A percentile compares a stretch with the other conserved stretches of the same genome.
phyloP scores from a whole-genome alignment of 2,113 vertebrate species.

The Gallinago media region DNA sequence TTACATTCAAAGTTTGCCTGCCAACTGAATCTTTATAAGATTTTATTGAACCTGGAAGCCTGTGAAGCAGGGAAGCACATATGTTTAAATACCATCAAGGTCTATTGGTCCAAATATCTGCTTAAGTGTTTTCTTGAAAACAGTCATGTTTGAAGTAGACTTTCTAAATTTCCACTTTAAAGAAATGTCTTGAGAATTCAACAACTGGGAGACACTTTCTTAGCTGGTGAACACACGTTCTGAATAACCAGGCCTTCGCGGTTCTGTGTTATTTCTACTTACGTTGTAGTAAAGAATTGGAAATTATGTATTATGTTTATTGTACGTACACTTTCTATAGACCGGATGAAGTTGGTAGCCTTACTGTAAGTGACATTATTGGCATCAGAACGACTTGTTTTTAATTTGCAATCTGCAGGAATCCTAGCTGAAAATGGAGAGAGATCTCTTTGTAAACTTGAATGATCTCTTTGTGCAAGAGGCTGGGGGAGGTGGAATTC shows the following conservation, averaged over 20 bases:
- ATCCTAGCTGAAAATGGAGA: background rate
- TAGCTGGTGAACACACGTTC: background rate
- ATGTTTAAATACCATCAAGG: constrained; percentile 11
- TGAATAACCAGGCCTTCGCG: background rate
- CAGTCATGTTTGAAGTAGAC: background rate
- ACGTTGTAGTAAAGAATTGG: background rate
- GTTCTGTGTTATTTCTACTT: background rate
- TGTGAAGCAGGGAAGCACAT: background rate
- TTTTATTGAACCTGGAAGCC: background rate
- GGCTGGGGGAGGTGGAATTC: background rate
- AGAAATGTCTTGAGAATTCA: background rate
- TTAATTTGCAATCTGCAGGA: background rate
- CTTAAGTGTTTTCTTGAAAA: constrained; percentile 32
- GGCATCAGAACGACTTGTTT: background rate
- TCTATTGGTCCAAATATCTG: constrained; percentile 37
- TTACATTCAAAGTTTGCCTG: background rate
- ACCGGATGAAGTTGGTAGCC: background rate
- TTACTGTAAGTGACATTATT: background rate
- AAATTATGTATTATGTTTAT: background rate
- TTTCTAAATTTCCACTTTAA: background rate
- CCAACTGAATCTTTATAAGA: background rate
- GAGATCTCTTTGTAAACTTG: background rate
- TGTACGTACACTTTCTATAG: background rate
- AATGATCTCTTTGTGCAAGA: background rate
- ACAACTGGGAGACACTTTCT: background rate